Base-by-base conservation (phyloP, 2,888 invertebrate genomes). In the Leptopilina syphax region DNA sequence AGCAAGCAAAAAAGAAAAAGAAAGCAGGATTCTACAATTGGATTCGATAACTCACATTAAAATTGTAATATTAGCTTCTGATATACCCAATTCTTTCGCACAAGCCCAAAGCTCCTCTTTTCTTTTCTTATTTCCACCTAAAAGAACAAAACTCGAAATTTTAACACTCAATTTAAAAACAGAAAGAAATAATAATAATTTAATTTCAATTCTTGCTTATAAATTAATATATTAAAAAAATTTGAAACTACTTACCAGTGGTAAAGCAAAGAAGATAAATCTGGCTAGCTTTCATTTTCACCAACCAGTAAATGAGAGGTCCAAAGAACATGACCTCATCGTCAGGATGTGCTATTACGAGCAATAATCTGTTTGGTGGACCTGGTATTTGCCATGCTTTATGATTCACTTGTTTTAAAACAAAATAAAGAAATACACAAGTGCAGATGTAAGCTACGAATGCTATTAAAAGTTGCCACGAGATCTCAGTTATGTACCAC, bases 291-390 rank as follows among this genome's bases (percentile, higher is more conserved):
- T 94, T 93, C 70, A 94, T 93, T 85, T 94, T 94, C 1, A 92
- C 90, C 81, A 97, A 92, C 89, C 95, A 94, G 83, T 96, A 94
- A 83, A 98, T 95, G 65, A 96, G 94, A 24, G 99, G 99, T 0
- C 98, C 97, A 92, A 99, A 99, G 92, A 99, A 99, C 99, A 99
- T 99, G 87, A 97, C 97, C 92, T 99, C 99, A 91, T 99, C 99
- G 92, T 99, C 99, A 18, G 99, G 99, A 93, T 99, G 99, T 34
- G 99, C 98, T 66, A 95, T 96, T 1, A 99, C 95, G 77, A 99
- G 91, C 50, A 99, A 92, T 66, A 97, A 94, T 85, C 96, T 93
- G 13, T 85, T 80, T 27, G 92, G 91, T 65, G 92, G 91, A 76
- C 92, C 92, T 44, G 92, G 92, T 80, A 92, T 79, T 77, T 92